Conservation (phyloP, 2,797 vertebrate genomes). For the Cottoperca gobio region DNA sequence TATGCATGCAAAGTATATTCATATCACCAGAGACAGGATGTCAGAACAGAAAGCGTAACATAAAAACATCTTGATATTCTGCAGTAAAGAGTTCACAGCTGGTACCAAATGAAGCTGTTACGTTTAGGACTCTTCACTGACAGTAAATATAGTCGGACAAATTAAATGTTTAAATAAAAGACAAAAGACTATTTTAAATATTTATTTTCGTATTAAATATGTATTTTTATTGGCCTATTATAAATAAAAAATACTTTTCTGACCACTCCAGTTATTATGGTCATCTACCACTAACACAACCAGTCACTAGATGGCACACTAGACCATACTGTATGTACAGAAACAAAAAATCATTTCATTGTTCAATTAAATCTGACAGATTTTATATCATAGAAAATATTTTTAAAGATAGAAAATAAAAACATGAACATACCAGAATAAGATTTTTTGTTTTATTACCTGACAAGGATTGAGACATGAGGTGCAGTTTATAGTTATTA, state of each 20-base stretch:
- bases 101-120: background rate
- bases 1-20: slow-evolving; percentile 27
- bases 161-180: background rate
- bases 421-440: slow-evolving; percentile 67
- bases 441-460: slow-evolving; percentile 73
- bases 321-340: slow-evolving; percentile 53
- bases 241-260: background rate
- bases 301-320: slow-evolving; percentile 77
- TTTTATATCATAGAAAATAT: background rate
- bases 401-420: background rate
- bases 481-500: slow-evolving; percentile 73
- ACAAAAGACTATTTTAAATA: background rate
- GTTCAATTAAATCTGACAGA: background rate
- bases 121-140: background rate
- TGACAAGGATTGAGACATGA: slow-evolving; percentile 56
- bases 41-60: slow-evolving; percentile 5
- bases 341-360: background rate
- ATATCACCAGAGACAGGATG: slow-evolving; percentile 19
- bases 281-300: slow-evolving; percentile 42
- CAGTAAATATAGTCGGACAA: background rate
- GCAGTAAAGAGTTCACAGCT: slow-evolving; percentile 2
- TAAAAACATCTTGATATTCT: background rate
- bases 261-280: background rate
- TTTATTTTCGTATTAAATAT: background rate
- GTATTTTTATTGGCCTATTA: background rate